Evolutionary conservation across 2,113 vertebrate genomes (phyloP).

Genomic region (Sturnus vulgaris): DNA sequence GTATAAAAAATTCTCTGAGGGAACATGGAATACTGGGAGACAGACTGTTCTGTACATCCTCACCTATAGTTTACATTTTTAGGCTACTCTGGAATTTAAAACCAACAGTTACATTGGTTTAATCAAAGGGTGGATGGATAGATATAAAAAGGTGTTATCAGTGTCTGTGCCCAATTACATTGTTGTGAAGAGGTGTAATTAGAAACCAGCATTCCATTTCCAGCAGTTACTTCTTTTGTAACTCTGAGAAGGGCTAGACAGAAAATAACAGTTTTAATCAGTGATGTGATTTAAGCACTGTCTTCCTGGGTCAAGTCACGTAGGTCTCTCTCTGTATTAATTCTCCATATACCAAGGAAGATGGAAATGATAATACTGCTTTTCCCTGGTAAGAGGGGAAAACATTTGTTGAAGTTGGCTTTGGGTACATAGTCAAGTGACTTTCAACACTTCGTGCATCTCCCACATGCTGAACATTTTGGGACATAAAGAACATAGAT

Average conservation of each 20-base stretch:
- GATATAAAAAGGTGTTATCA: not conserved
- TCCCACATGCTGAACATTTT: not conserved
- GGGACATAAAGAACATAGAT: not conserved
- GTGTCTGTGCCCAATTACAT: not conserved
- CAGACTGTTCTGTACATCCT: not conserved
- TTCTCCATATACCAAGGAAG: not conserved
- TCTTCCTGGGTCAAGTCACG: not conserved
- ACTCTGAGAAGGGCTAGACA: not conserved
- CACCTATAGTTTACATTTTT: not conserved
- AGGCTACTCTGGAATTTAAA: not conserved
- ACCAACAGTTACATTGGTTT: not conserved
- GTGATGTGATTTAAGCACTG: not conserved
- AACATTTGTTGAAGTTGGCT: not conserved
- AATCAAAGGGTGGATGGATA: not conserved
- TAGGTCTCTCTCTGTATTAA: not conserved
- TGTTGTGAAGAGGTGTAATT: not conserved
- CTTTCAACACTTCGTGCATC: not conserved
- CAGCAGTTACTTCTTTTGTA: not conserved
- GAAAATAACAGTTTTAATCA: not conserved
- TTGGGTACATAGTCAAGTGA: not conserved
- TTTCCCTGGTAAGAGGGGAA: not conserved
- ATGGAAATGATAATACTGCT: not conserved
- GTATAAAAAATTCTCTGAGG: not conserved
- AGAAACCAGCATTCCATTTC: not conserved
- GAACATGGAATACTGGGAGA: not conserved